Conservation (phyloP, 1,140 invertebrate genomes). For the Daktulosphaira vitifoliae region DNA sequence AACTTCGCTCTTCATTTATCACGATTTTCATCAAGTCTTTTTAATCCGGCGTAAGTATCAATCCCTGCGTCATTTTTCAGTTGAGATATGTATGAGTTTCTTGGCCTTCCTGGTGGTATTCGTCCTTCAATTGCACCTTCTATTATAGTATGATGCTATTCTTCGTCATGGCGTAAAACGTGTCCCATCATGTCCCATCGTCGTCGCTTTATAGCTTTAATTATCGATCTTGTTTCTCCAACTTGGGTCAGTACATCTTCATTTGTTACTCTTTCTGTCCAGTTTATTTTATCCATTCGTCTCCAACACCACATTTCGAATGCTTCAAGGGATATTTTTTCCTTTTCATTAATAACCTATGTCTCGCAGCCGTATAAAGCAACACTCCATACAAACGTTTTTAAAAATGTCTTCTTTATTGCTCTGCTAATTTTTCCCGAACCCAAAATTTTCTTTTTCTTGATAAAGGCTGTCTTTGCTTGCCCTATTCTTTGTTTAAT, state of each 20-base stretch:
- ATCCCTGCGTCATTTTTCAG: slow-evolving; percentile 12
- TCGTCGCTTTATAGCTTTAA: background rate
- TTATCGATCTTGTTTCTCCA: slow-evolving; percentile 1
- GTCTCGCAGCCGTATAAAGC: slow-evolving; percentile 4
- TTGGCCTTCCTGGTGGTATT: slow-evolving; percentile 4
- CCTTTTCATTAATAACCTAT: background rate
- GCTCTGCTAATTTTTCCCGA: background rate
- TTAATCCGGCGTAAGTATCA: slow-evolving; percentile 5
- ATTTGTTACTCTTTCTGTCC: slow-evolving; percentile 20
- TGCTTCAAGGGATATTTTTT: background rate
- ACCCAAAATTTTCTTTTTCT: slow-evolving; percentile 7
- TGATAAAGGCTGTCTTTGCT: slow-evolving; percentile 8
- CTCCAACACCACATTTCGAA: slow-evolving; percentile 28
- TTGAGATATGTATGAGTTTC: slow-evolving; percentile 16
- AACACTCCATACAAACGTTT: slow-evolving; percentile 5
- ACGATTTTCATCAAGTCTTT: slow-evolving; percentile 8
- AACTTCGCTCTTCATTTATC: slow-evolving; percentile 3
- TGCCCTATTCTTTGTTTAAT: slow-evolving; percentile 7
- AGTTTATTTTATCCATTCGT: slow-evolving; percentile 6
- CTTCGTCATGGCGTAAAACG: slow-evolving; percentile 3
- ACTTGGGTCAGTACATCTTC: background rate
- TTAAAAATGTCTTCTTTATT: slow-evolving; percentile 8
- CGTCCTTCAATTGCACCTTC: background rate
- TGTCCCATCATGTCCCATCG: slow-evolving; percentile 5
- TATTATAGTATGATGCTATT: slow-evolving; percentile 1